Conservation (phyloP, 2,797 vertebrate species). For the Trematomus bernacchii region DNA sequence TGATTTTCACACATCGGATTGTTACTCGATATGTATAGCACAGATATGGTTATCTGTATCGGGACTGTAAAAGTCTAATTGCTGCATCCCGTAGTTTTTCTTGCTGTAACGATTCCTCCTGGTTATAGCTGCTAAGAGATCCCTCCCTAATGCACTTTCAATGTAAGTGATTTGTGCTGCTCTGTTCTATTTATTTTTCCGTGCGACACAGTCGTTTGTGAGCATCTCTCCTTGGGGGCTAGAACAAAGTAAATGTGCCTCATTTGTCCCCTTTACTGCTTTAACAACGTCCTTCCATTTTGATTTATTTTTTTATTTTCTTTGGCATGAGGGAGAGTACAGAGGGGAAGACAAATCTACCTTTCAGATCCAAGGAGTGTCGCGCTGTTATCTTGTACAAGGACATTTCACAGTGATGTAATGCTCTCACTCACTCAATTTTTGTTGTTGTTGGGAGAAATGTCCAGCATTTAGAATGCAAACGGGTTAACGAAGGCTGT, state of each 20-base stretch:
- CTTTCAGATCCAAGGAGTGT: slow-evolving; percentile 36
- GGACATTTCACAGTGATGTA: slow-evolving; percentile 65
- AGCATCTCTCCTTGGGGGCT: neutral
- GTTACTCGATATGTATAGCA: too few species aligned
- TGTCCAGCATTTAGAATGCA: slow-evolving; percentile 43
- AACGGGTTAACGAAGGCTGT: slow-evolving; percentile 31
- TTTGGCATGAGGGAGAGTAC: neutral
- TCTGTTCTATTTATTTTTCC: too few species aligned
- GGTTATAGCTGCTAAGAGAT: too few species aligned
- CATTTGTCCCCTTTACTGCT: neutral
- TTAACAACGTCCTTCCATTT: slow-evolving; percentile 14
- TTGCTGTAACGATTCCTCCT: too few species aligned
- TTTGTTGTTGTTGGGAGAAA: too few species aligned
- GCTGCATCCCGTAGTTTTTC: too few species aligned
- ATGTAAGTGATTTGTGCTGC: too few species aligned
- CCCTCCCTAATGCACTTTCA: too few species aligned
- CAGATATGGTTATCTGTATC: too few species aligned
- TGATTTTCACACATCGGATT: too few species aligned
- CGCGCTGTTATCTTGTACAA: slow-evolving; percentile 60
- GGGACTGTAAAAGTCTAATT: too few species aligned
- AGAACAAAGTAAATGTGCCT: neutral
- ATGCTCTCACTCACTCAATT: slow-evolving; percentile 35
- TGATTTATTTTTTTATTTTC: neutral
- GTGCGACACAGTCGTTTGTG: neutral
- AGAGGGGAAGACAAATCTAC: slow-evolving; percentile 11